phyloP scores from a whole-genome alignment of 2,888 invertebrate species.

The Andrena bicolor region DNA sequence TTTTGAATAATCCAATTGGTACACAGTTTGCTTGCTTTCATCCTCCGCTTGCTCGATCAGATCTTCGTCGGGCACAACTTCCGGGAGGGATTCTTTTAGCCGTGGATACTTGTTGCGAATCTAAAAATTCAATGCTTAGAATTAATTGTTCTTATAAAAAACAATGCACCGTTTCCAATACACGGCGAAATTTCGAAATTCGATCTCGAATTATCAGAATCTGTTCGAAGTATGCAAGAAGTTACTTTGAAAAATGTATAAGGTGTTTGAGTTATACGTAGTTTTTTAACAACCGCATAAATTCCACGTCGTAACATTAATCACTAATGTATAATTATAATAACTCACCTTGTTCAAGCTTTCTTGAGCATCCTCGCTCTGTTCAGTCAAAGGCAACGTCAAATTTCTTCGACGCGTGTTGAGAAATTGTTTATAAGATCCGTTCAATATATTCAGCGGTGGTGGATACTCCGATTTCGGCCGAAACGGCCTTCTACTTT shows the following conservation, averaged over 20 bases:
- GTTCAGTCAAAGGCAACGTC: slow-evolving; percentile 55
- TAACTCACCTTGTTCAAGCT: slow-evolving; percentile 66
- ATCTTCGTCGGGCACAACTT: slow-evolving; percentile 66
- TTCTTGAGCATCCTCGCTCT: slow-evolving; percentile 68
- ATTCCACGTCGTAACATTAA: background rate
- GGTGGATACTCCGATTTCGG: slow-evolving; percentile 45
- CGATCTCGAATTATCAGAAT: background rate
- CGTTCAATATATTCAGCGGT: slow-evolving; percentile 71
- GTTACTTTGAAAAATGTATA: background rate
- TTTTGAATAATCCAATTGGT: slow-evolving; percentile 70
- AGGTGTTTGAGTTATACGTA: background rate
- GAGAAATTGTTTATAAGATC: slow-evolving; percentile 68
- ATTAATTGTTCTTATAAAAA: background rate
- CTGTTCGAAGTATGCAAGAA: background rate
- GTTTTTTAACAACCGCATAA: background rate
- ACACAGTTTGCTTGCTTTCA: slow-evolving; percentile 65
- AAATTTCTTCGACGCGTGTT: slow-evolving; percentile 65
- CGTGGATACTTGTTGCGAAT: slow-evolving; percentile 63
- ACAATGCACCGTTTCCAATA: no score
- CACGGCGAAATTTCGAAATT: background rate
- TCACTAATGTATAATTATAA: background rate
- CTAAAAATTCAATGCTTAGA: slow-evolving; percentile 56
- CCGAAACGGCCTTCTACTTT: slow-evolving; percentile 35
- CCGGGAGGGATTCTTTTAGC: slow-evolving; percentile 58
- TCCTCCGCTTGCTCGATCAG: slow-evolving; percentile 69